phyloP scores from a whole-genome alignment of 2,888 invertebrate genomes.

The Mythimna ferrago region DNA sequence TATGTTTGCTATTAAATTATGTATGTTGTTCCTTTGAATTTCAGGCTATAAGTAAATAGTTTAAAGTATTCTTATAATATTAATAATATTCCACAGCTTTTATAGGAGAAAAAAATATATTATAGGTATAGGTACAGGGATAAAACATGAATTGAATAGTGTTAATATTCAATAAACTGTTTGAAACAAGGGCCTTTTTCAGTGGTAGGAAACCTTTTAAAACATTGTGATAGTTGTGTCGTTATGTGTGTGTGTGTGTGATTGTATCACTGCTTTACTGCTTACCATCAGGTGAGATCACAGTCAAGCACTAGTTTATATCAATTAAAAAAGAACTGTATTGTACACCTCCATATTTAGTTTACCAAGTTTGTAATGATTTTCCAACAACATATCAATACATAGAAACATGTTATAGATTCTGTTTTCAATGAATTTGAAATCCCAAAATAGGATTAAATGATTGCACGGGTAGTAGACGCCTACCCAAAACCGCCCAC shows the following conservation, averaged over 20 bases:
- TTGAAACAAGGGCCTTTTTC: too few species aligned
- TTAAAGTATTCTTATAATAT: neutral
- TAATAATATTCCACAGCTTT: too few species aligned
- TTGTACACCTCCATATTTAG: neutral
- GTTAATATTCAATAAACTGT: neutral
- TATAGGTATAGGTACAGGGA: too few species aligned
- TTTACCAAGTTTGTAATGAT: neutral
- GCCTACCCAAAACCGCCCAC: neutral
- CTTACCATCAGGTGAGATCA: too few species aligned
- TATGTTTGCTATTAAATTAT: constrained; percentile 3
- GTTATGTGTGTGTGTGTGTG: too few species aligned
- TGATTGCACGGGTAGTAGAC: neutral
- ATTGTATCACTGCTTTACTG: too few species aligned
- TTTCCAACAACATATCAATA: neutral
- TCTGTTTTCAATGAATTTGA: neutral
- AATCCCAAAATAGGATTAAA: neutral
- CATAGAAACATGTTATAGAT: neutral
- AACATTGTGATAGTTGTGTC: neutral
- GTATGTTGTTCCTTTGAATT: constrained; percentile 9
- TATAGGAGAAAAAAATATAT: too few species aligned
- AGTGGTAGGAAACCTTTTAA: neutral
- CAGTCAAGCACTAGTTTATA: too few species aligned
- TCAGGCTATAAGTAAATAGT: neutral
- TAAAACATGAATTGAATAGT: neutral
- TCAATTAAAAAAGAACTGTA: too few species aligned